Evolutionary conservation across 35 echinoderm and acorn worm species (phyloP).

Genomic region (Strongylocentrotus purpuratus): DNA sequence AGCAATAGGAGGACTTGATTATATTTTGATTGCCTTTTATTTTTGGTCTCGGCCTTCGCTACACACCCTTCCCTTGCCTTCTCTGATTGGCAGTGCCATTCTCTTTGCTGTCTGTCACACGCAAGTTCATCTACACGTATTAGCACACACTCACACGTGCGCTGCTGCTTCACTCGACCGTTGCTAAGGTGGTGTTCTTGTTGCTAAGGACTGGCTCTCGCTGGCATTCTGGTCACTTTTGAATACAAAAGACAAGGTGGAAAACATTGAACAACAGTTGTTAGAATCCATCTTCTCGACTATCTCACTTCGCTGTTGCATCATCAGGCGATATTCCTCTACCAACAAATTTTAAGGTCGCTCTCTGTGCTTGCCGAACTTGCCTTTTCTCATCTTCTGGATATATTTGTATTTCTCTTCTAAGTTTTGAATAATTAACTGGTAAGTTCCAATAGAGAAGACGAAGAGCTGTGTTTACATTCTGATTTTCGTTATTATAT

Average conservation of each 20-base stretch:
- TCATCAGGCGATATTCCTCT: neutral
- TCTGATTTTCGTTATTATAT: no score
- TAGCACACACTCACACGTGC: neutral
- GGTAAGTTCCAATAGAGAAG: neutral
- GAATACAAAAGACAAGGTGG: neutral
- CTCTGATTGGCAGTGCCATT: neutral
- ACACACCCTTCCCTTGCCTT: neutral
- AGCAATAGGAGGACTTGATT: neutral
- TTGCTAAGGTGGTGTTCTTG: neutral
- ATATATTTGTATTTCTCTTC: neutral
- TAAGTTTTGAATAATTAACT: neutral
- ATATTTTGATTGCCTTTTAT: neutral
- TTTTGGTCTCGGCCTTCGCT: neutral
- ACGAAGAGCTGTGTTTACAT: neutral
- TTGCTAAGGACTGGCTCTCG: neutral
- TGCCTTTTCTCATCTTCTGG: neutral
- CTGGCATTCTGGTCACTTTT: neutral
- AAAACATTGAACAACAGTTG: neutral
- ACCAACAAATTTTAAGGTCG: neutral
- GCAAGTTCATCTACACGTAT: neutral
- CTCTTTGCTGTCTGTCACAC: neutral
- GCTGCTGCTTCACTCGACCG: neutral
- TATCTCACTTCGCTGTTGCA: neutral
- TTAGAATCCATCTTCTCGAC: neutral
- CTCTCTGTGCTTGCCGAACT: neutral